A percentile compares a stretch with the other conserved stretches of the same genome.
These are phyloP conservation scores for Caenorhabditis elegans DNA, from an alignment of 1,140 invertebrate genomes.

Conservation along the genomic window DNA sequence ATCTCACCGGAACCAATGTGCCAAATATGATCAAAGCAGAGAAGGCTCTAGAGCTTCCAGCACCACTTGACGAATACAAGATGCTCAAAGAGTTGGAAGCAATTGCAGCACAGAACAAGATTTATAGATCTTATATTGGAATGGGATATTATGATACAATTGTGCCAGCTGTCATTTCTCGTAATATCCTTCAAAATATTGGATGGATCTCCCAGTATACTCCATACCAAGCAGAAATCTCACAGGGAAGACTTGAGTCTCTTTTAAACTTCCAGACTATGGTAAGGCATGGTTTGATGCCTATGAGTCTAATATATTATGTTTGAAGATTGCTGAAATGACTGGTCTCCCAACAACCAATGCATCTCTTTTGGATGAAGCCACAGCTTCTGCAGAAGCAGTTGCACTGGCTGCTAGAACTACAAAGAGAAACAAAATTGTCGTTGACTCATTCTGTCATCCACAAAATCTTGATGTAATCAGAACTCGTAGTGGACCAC, in stretches of 20 bases:
- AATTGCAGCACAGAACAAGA: slow-evolving; percentile 57
- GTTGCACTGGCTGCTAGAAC: slow-evolving; percentile 79
- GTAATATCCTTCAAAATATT: slow-evolving; percentile 98
- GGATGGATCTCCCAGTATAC: slow-evolving; percentile 83
- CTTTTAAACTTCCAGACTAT: slow-evolving; percentile 97
- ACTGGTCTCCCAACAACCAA: slow-evolving; percentile 89
- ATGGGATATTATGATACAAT: slow-evolving; percentile 96
- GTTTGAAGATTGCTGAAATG: slow-evolving; percentile 33
- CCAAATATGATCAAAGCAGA: slow-evolving; percentile 59
- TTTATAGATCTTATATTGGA: slow-evolving; percentile 91
- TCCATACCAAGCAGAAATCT: slow-evolving; percentile 81
- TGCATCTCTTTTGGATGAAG: slow-evolving; percentile 92
- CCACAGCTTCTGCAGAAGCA: slow-evolving; percentile 94
- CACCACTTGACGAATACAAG: slow-evolving; percentile 58
- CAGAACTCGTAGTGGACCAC: slow-evolving; percentile 54
- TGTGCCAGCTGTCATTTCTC: slow-evolving; percentile 88
- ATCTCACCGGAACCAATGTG: slow-evolving; percentile 61
- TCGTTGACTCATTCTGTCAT: slow-evolving; percentile 56
- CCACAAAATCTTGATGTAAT: slow-evolving; percentile 64
- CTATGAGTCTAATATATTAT: background rate
- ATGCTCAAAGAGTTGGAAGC: slow-evolving; percentile 60
- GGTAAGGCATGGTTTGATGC: slow-evolving; percentile 73
- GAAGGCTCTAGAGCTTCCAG: slow-evolving; percentile 51
- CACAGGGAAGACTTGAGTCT: slow-evolving; percentile 91
- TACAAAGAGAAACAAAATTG: slow-evolving; percentile 57